Conservation (phyloP, 2,797 vertebrate species). For the Lophura swinhoii region DNA sequence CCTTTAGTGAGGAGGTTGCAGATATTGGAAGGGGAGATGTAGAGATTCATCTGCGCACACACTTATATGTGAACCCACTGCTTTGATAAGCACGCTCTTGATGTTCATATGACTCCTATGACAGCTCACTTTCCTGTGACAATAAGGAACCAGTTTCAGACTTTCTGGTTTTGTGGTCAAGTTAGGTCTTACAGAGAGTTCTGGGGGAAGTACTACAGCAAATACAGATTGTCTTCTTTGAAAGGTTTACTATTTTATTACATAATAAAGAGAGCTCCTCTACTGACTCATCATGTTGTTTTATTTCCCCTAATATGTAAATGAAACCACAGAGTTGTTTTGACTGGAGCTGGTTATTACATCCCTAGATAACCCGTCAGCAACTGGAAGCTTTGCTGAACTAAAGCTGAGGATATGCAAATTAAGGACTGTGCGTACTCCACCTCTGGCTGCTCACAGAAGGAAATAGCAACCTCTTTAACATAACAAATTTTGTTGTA, state of each 20-base stretch:
- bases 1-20: background rate
- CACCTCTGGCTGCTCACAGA: background rate
- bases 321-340: slow-evolving; percentile 50
- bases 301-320: slow-evolving; percentile 36
- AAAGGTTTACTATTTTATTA: background rate
- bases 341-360: slow-evolving; percentile 29
- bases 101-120: fast-evolving
- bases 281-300: slow-evolving; percentile 28
- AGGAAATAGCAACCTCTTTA: background rate
- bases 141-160: background rate
- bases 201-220: slow-evolving; percentile 32
- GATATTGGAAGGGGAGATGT: background rate
- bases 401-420: background rate
- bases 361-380: slow-evolving; percentile 2
- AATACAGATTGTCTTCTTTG: background rate
- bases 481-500: background rate
- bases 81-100: background rate
- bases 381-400: background rate
- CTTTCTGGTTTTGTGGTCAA: slow-evolving; percentile 37
- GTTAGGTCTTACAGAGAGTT: background rate
- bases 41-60: fast-evolving
- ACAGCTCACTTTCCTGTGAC: background rate
- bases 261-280: slow-evolving; percentile 16
- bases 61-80: fast-evolving
- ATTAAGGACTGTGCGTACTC: background rate